A percentile compares a stretch with the other conserved stretches of the same genome.
phyloP scores from a whole-genome alignment of 2,797 vertebrate genomes.

The Simalia tracyae region DNA sequence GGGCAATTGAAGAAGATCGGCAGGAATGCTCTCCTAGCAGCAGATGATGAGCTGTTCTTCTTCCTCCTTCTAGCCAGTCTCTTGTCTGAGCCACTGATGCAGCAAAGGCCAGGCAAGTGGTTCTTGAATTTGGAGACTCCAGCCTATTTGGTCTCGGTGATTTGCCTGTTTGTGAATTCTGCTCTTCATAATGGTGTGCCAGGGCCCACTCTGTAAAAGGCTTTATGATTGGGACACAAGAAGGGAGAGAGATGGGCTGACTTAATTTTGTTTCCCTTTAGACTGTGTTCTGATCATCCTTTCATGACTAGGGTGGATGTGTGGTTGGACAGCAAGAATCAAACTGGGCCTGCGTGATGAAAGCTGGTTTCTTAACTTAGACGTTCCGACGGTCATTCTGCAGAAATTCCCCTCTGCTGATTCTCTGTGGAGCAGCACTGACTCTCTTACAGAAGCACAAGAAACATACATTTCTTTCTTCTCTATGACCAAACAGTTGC shows the following conservation, averaged over 20 bases:
- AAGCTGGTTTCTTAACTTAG: neutral
- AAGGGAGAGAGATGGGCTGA: no score
- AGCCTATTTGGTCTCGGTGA: no score
- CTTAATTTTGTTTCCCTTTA: no score
- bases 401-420: neutral
- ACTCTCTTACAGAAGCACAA: neutral
- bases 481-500: neutral
- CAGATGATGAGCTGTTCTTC: neutral
- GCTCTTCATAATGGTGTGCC: no score
- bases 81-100: neutral
- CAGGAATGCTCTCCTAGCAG: neutral
- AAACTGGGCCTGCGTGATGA: fast-evolving
- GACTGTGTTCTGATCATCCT: no score
- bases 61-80: neutral
- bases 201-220: no score
- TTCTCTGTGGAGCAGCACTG: no score
- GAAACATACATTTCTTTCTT: neutral
- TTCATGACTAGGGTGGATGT: neutral
- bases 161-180: no score
- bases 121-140: no score
- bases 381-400: neutral
- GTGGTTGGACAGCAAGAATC: neutral
- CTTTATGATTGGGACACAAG: no score
- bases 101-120: no score
- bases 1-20: neutral